phyloP scores from a whole-genome alignment of 2,888 invertebrate species.

The Hyles lineata region DNA sequence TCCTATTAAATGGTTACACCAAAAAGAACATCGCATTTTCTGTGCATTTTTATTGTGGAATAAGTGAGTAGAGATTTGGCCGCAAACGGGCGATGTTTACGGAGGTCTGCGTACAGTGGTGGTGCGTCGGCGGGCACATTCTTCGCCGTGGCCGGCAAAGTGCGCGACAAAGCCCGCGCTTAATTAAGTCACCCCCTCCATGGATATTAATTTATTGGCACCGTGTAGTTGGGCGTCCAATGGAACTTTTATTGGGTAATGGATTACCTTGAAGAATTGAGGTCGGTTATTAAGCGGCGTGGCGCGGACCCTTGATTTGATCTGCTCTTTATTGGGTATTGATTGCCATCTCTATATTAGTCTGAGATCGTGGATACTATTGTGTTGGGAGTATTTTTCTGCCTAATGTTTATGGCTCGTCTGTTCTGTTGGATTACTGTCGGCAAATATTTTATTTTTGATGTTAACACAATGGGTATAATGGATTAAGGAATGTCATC shows the following conservation, averaged over 20 bases:
- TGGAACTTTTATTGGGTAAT: constrained; percentile 36
- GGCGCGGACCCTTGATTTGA: constrained; percentile 23
- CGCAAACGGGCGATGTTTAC: constrained; percentile 21
- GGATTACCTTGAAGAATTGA: constrained; percentile 28
- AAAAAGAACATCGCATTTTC: neutral
- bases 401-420: neutral
- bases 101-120: constrained; percentile 44
- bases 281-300: constrained; percentile 26
- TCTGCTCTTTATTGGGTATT: constrained; percentile 19
- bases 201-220: constrained; percentile 69
- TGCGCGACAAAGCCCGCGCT: constrained; percentile 57
- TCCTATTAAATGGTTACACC: neutral
- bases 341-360: neutral
- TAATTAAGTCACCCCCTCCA: constrained; percentile 65
- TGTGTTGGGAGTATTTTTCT: neutral
- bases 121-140: constrained; percentile 13
- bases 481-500: no score
- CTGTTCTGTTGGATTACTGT: no score
- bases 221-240: constrained; percentile 45
- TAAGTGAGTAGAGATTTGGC: neutral
- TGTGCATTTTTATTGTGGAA: neutral
- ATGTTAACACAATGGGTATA: no score
- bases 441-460: no score
- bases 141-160: constrained; percentile 44
- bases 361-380: no score